phyloP scores from a whole-genome alignment of 2,113 vertebrate species.

The Cercocebus atys region DNA sequence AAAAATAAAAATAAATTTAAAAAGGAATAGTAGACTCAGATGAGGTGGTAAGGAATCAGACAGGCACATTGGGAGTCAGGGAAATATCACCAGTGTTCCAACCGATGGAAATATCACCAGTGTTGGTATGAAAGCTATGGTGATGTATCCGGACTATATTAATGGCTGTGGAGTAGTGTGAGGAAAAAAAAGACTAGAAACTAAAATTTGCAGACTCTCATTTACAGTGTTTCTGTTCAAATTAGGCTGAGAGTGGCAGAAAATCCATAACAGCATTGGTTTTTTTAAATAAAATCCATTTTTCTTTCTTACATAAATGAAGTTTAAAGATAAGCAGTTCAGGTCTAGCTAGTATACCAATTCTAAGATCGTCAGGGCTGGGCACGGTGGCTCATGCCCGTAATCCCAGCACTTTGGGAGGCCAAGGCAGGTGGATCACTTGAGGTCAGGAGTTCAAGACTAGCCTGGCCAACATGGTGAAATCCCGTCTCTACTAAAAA shows the following conservation, averaged over 20 bases:
- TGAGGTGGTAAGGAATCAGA: too few species aligned
- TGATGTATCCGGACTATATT: background rate
- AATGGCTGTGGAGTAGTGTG: background rate
- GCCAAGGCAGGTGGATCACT: too few species aligned
- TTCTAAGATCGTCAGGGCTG: background rate
- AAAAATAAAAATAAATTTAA: too few species aligned
- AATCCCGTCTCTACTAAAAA: too few species aligned
- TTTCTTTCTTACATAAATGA: background rate
- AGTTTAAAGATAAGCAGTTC: background rate
- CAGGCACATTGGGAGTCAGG: background rate
- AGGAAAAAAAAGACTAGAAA: background rate
- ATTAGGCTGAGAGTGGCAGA: background rate
- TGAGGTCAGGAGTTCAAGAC: too few species aligned
- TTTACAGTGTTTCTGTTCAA: background rate
- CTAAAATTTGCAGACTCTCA: background rate
- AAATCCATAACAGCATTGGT: background rate
- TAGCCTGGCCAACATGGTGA: too few species aligned
- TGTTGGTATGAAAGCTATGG: rapidly evolving
- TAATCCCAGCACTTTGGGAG: too few species aligned
- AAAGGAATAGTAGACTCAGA: too few species aligned
- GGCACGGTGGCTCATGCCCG: too few species aligned
- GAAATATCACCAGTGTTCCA: background rate
- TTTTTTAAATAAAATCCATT: background rate
- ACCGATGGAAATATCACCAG: too few species aligned
- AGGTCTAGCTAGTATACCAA: background rate